These are phyloP conservation scores for Campaea margaritaria DNA, from an alignment of 2,888 invertebrate species.

Conservation along the genomic window DNA sequence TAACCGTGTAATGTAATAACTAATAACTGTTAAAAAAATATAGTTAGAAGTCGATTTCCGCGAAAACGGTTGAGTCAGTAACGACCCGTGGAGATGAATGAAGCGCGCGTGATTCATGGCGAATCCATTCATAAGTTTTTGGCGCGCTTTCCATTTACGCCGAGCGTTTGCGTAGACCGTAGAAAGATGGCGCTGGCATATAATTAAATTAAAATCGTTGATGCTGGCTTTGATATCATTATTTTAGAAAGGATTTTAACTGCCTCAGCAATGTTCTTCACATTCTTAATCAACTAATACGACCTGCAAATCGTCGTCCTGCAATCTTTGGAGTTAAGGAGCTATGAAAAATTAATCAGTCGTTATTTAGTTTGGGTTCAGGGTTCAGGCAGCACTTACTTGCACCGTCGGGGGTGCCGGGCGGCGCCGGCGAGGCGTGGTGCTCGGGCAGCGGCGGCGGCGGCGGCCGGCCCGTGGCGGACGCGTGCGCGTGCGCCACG, in stretches of 20 bases:
- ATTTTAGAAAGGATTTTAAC: too few relatives aligned
- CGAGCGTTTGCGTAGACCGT: constrained; percentile 9
- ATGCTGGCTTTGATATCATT: too few relatives aligned
- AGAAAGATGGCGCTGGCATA: constrained; percentile 63
- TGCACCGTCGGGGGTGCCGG: constrained; percentile 38
- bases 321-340: too few relatives aligned
- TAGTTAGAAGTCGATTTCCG: constrained; percentile 52
- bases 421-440: constrained; percentile 54
- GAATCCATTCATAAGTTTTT: constrained; percentile 71
- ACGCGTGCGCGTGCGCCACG: constrained; percentile 77
- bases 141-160: constrained; percentile 63
- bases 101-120: constrained; percentile 65
- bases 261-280: too few relatives aligned
- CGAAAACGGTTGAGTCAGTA: constrained; percentile 67
- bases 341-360: too few relatives aligned
- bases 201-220: too few relatives aligned
- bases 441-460: constrained; percentile 78
- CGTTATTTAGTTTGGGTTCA: not conserved
- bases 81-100: constrained; percentile 60
- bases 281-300: too few relatives aligned
- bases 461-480: constrained; percentile 78
- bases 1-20: constrained; percentile 17
- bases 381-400: constrained; percentile 36
- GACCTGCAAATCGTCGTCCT: too few relatives aligned
- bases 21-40: constrained; percentile 30